These are phyloP conservation scores for Vicugna pacos DNA, from an alignment of 2,113 vertebrate species.

Conservation along the genomic window DNA sequence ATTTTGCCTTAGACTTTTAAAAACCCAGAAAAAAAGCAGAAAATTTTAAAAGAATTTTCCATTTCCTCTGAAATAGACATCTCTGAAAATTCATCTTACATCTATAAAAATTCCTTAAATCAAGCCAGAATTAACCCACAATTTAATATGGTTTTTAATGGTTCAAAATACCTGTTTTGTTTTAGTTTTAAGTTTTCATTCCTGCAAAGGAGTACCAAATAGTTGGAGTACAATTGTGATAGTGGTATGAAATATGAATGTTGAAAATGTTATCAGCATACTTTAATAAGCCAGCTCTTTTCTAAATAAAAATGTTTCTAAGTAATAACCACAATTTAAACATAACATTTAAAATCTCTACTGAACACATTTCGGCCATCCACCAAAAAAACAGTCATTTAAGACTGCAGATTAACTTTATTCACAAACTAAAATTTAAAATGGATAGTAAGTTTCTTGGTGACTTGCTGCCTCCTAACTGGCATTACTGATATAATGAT, in stretches of 20 bases:
- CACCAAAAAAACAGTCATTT: slow-evolving; percentile 16
- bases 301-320: slow-evolving; percentile 36
- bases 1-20: slow-evolving; percentile 48
- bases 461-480: slow-evolving; percentile 38
- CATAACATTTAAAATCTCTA: slow-evolving; percentile 48
- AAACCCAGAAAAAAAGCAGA: not conserved
- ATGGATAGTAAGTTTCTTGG: slow-evolving; percentile 48
- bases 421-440: slow-evolving; percentile 49
- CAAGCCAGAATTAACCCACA: slow-evolving; percentile 9
- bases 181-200: slow-evolving; percentile 49
- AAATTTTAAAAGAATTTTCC: slow-evolving; percentile 19
- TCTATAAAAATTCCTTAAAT: slow-evolving; percentile 56
- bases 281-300: slow-evolving; percentile 20
- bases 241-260: not conserved
- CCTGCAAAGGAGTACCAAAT: slow-evolving; percentile 2
- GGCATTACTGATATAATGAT: not conserved
- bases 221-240: slow-evolving; percentile 26
- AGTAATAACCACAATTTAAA: slow-evolving; percentile 37
- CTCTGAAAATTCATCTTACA: slow-evolving; percentile 52
- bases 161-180: slow-evolving; percentile 39
- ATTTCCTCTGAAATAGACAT: slow-evolving; percentile 45
- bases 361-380: slow-evolving; percentile 34
- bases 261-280: slow-evolving; percentile 53
- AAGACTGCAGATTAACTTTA: slow-evolving; percentile 46
- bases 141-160: slow-evolving; percentile 40